Evolutionary conservation across 2,888 invertebrate genomes (phyloP).

Genomic region (Caenorhabditis becei): DNA sequence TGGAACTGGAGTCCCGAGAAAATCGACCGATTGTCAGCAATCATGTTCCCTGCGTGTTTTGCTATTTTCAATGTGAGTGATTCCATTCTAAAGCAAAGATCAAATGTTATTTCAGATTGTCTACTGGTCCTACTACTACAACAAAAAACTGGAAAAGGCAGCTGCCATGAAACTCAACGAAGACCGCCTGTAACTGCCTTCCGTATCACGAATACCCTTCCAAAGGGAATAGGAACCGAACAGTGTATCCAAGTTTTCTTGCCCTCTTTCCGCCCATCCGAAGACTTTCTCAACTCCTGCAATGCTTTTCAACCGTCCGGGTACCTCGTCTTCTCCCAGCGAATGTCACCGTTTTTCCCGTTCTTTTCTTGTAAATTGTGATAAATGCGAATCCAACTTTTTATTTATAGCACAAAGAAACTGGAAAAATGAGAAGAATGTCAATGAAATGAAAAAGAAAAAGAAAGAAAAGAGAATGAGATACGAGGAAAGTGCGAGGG

Average conservation of each 20-base stretch:
- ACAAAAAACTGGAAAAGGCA: slow-evolving; percentile 66
- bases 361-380: slow-evolving; percentile 56
- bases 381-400: slow-evolving; percentile 27
- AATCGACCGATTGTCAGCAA: slow-evolving; percentile 76
- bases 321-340: slow-evolving; percentile 14
- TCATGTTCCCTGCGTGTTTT: slow-evolving; percentile 80
- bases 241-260: slow-evolving; percentile 37
- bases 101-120: slow-evolving; percentile 72
- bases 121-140: slow-evolving; percentile 80
- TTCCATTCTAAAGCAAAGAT: not conserved
- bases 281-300: slow-evolving; percentile 42
- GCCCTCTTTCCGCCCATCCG: not conserved
- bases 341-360: not conserved
- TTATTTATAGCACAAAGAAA: slow-evolving; percentile 34
- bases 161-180: slow-evolving; percentile 63
- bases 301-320: slow-evolving; percentile 34
- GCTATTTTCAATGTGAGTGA: slow-evolving; percentile 80
- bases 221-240: slow-evolving; percentile 43
- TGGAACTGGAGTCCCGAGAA: slow-evolving; percentile 76
- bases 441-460: slow-evolving; percentile 6
- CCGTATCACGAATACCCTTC: slow-evolving; percentile 9
- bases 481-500: slow-evolving; percentile 39
- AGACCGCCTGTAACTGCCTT: slow-evolving; percentile 20
- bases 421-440: slow-evolving; percentile 10
- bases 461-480: slow-evolving; percentile 22